Conservation (phyloP, 2,888 invertebrate genomes). For the Nebria salina region DNA sequence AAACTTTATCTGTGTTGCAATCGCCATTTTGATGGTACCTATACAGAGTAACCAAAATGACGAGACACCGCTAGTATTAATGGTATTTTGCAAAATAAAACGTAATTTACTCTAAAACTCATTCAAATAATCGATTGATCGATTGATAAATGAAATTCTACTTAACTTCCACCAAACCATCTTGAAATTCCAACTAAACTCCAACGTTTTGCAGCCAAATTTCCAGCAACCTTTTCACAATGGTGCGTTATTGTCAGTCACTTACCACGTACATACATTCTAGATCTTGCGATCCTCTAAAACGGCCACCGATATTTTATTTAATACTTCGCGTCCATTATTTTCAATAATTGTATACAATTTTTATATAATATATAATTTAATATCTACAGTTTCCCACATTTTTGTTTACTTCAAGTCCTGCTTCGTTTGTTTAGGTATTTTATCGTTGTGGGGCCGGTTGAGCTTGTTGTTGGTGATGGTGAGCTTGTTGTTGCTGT, state of each 20-base stretch:
- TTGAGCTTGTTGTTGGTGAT: slow-evolving; percentile 59
- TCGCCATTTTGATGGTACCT: no score
- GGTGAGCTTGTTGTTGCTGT: slow-evolving; percentile 57
- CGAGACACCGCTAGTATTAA: no score
- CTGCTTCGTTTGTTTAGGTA: neutral
- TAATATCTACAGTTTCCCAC: slow-evolving; percentile 31
- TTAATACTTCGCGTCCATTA: slow-evolving; percentile 39
- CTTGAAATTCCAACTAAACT: neutral
- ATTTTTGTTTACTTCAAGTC: slow-evolving; percentile 9
- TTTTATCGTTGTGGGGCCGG: slow-evolving; percentile 63
- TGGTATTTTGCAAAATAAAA: no score
- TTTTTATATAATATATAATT: slow-evolving; percentile 14
- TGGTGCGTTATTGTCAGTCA: slow-evolving; percentile 37
- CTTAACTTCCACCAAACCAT: neutral
- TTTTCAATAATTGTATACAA: slow-evolving; percentile 29
- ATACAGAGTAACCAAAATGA: no score
- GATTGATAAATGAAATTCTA: neutral
- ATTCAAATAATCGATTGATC: no score
- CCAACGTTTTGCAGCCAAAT: neutral
- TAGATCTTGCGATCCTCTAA: neutral
- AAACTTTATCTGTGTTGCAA: no score
- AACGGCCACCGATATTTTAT: neutral
- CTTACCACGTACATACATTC: neutral
- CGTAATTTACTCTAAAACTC: no score
- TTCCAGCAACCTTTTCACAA: neutral